Conservation (phyloP, 1,140 invertebrate genomes). For the Trachelipus rathkii region DNA sequence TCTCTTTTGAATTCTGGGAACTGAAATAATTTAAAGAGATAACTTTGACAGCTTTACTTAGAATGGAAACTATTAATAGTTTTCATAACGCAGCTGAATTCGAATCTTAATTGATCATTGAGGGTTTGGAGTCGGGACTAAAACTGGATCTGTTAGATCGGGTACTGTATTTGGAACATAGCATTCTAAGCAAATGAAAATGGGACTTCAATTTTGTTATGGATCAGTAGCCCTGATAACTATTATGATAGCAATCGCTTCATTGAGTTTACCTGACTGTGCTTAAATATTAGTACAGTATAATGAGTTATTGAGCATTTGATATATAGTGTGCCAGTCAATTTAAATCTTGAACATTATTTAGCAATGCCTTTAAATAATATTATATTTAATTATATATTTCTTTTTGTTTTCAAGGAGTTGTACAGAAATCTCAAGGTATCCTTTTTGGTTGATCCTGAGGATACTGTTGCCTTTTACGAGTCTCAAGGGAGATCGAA, state of each 20-base stretch:
- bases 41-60: not conserved
- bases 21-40: not conserved
- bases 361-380: not conserved
- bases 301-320: not conserved
- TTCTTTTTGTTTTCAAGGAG: constrained; percentile 48
- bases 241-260: too few relatives aligned
- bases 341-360: not conserved
- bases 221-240: too few relatives aligned
- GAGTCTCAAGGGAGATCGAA: constrained; percentile 64
- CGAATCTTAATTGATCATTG: not conserved
- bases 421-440: constrained; percentile 65
- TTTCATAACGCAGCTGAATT: not conserved
- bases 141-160: not conserved
- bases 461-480: constrained; percentile 81
- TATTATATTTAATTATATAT: not conserved
- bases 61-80: not conserved
- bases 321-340: not conserved
- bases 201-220: too few relatives aligned
- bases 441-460: constrained; percentile 68
- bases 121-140: not conserved
- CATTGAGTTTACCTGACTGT: too few relatives aligned
- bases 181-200: too few relatives aligned
- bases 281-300: too few relatives aligned
- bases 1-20: not conserved
- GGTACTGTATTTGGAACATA: too few relatives aligned